A percentile compares a stretch with the other conserved stretches of the same genome.
phyloP scores from a whole-genome alignment of 2,113 vertebrate species.

The Stigmatopora argus region DNA sequence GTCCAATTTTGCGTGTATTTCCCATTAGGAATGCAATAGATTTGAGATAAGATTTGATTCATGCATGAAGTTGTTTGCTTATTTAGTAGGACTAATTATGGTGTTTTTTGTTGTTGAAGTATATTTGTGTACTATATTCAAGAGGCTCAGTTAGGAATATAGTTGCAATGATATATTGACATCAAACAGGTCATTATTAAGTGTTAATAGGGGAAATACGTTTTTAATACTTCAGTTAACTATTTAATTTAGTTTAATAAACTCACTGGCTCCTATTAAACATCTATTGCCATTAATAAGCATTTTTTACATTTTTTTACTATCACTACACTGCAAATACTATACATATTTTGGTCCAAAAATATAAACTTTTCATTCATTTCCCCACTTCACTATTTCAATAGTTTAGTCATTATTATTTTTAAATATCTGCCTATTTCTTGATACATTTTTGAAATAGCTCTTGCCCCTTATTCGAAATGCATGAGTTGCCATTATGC shows the following conservation, averaged over 20 bases:
- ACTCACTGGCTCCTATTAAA: too few relatives aligned
- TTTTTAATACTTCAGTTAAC: too few relatives aligned
- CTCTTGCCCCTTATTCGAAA: background rate
- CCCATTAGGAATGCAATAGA: background rate
- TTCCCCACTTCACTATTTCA: background rate
- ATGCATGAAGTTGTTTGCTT: background rate
- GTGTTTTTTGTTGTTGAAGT: background rate
- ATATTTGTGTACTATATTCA: background rate
- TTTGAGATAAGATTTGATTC: background rate
- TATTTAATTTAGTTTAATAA: too few relatives aligned
- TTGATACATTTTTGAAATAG: background rate
- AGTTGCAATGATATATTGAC: background rate
- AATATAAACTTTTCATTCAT: background rate
- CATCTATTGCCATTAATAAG: too few relatives aligned
- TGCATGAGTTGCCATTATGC: background rate
- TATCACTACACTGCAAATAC: too few relatives aligned
- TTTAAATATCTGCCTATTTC: background rate
- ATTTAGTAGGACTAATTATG: background rate
- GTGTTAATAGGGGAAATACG: background rate
- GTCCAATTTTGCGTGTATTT: background rate
- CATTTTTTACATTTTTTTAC: too few relatives aligned
- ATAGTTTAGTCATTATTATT: background rate
- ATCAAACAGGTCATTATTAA: background rate
- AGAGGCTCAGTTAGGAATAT: background rate
- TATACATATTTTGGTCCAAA: too few relatives aligned